Percentiles rank a stretch among this genome's conserved stretches.
phyloP scores from a whole-genome alignment of 2,888 invertebrate species.

The Esperia sulphurella region DNA sequence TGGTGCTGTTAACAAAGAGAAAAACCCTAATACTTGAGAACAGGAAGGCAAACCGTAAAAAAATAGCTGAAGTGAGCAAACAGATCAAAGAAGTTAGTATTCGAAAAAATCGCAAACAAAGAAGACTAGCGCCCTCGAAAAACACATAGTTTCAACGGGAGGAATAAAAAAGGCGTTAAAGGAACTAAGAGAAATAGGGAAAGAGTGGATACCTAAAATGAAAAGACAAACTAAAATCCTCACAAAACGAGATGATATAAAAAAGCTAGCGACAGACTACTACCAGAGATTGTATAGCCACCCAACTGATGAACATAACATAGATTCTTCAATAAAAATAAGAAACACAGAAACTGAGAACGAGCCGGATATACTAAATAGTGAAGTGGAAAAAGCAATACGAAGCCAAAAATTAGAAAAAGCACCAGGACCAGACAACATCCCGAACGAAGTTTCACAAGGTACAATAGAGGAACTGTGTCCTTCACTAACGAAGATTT shows the following conservation, averaged over 20 bases:
- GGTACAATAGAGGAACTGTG: neutral
- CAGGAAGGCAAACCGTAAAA: no score
- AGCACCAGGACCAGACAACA: neutral
- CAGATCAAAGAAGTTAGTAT: no score
- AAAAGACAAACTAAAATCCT: neutral
- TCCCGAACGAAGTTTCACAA: neutral
- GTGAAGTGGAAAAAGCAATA: neutral
- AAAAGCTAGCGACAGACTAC: neutral
- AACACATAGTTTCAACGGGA: no score
- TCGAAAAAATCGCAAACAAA: no score
- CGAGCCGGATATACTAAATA: neutral
- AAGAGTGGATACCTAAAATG: neutral
- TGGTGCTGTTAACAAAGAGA: no score
- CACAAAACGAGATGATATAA: neutral
- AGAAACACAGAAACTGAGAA: neutral
- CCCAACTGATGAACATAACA: neutral
- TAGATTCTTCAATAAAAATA: neutral
- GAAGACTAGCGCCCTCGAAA: no score
- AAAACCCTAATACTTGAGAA: no score
- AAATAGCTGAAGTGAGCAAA: no score
- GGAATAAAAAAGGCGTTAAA: no score
- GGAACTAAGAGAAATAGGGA: neutral
- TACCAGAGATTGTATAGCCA: neutral
- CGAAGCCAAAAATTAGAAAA: neutral
- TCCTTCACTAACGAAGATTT: neutral